Conservation (phyloP, 2,888 invertebrate genomes). For the Malacosoma neustria region DNA sequence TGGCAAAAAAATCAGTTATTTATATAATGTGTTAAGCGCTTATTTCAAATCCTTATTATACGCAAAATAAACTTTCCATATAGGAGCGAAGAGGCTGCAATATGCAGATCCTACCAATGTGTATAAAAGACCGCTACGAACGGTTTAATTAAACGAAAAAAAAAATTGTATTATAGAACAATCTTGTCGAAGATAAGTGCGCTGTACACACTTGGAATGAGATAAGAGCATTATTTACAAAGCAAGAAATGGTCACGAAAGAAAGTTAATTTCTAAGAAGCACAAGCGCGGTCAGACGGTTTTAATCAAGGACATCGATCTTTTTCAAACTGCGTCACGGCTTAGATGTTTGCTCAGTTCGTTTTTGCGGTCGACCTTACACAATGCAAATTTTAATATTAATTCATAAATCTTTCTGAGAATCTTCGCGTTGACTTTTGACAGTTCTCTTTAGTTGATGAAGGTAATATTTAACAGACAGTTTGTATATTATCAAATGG, state of each 20-base stretch:
- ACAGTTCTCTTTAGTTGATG: slow-evolving; percentile 29
- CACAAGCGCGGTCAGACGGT: slow-evolving; percentile 3
- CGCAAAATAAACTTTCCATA: too few species aligned
- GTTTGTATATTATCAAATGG: too few species aligned
- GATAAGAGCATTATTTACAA: neutral
- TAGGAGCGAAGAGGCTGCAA: too few species aligned
- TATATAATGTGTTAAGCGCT: too few species aligned
- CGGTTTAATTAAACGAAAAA: too few species aligned
- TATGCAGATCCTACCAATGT: too few species aligned
- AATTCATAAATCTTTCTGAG: slow-evolving; percentile 19
- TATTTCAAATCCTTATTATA: too few species aligned
- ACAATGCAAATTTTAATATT: slow-evolving; percentile 16
- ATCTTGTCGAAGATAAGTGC: too few species aligned
- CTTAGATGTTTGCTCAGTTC: neutral
- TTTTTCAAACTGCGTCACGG: slow-evolving; percentile 1
- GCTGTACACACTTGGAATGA: neutral
- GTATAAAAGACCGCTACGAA: too few species aligned
- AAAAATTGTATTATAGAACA: too few species aligned
- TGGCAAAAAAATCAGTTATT: too few species aligned
- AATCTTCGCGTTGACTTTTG: slow-evolving; percentile 21
- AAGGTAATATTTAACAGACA: slow-evolving; percentile 26
- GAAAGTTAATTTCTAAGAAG: slow-evolving; percentile 22
- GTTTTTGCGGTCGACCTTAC: slow-evolving; percentile 10
- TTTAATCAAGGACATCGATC: slow-evolving; percentile 14
- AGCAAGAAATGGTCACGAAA: slow-evolving; percentile 12